Base-by-base conservation (phyloP, 2,113 vertebrate species). In the Rhinoptilus africanus region DNA sequence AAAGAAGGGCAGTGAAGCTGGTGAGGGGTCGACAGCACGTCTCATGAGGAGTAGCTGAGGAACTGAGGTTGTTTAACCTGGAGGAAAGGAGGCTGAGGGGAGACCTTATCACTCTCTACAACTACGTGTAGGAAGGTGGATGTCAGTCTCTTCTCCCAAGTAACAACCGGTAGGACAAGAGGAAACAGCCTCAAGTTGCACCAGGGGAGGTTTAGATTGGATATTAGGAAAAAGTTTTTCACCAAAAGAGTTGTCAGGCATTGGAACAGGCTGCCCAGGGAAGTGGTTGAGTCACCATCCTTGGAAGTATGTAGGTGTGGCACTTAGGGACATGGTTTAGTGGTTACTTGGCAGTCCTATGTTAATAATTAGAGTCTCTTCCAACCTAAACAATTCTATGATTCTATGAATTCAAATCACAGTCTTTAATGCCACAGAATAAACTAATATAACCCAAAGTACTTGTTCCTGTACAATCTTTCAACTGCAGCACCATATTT, bases 111-210 rank as follows among this genome's bases (percentile, higher is more conserved):
- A 5, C 34, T 9, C 22, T n/a, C 54, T 35, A 21, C 10, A 47
- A 9, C 24, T 35, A 30, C 10, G 9, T 59, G 41, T 47, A 47
- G 34, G 1, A 18, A 59, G 54, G 34, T 57, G 32, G 14, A 14
- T 22, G 34, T 35, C 7, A 6, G 8, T 27, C 18, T 57, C 39
- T 75, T 35, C 8, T 59, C 23, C 41, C 10, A 76, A 47, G 13
- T 28, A 47, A 12, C 24, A 22, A 47, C 18, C 3, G 3, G 47
- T 7, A 47, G 10, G 18, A 85, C 3, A 12, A 64, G 50, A 39
- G n/a, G 10, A 75, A 66, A 27, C 2, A 5, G 14, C 22, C 5
- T 66, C 17, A 64, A 18, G 4, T 23, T 66, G 50, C 0, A 0
- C 11, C 7, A 51, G 39, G 2, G 7, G 11, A 35, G 30, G 30